phyloP scores from a whole-genome alignment of 2,113 vertebrate genomes.

The Columba janthina region DNA sequence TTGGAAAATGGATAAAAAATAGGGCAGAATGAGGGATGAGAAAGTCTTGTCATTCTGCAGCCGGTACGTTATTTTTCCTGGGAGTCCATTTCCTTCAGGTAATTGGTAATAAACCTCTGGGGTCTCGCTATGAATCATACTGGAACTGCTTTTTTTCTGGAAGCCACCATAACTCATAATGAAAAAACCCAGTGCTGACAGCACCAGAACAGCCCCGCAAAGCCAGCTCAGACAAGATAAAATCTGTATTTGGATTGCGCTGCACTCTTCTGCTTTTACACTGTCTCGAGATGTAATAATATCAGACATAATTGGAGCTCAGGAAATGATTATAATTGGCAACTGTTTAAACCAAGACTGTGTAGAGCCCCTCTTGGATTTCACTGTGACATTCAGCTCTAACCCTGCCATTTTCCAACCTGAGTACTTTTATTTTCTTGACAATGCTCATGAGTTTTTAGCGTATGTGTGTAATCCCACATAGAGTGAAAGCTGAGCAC shows the following conservation, averaged over 20 bases:
- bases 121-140: neutral
- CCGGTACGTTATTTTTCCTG: neutral
- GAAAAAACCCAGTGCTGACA: neutral
- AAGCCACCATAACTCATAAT: neutral
- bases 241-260: neutral
- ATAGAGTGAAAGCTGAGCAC: neutral
- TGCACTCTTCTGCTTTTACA: neutral
- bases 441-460: neutral
- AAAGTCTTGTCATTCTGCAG: neutral
- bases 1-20: neutral
- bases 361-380: neutral
- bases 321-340: neutral
- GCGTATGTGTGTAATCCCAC: rapidly evolving
- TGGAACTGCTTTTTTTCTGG: neutral
- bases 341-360: neutral
- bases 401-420: neutral
- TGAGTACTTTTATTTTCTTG: neutral
- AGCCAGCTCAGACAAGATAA: neutral
- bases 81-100: neutral
- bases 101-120: neutral
- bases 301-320: neutral
- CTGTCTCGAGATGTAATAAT: neutral
- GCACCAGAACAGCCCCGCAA: neutral
- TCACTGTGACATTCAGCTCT: neutral
- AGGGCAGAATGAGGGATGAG: neutral